Percentiles rank a stretch among this genome's conserved stretches.
Conservation (phyloP, 2,797 vertebrate species). For the Rhadinocentrus ornatus region DNA sequence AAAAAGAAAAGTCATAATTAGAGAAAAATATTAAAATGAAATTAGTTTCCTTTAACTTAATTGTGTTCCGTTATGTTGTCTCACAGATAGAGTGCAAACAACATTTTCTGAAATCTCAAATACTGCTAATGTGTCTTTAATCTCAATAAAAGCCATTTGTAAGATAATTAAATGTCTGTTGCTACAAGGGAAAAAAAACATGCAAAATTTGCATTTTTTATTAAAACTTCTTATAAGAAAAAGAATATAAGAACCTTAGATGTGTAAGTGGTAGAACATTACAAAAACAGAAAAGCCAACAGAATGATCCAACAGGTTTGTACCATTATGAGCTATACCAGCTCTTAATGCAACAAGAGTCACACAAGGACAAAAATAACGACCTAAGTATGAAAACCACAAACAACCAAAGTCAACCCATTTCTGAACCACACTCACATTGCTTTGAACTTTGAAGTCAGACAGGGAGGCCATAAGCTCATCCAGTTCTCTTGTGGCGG, state of each 20-base stretch:
- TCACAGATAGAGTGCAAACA: neutral
- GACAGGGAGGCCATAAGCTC: constrained; percentile 99
- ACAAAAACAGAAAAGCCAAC: constrained; percentile 2
- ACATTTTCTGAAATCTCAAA: neutral
- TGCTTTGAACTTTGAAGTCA: constrained; percentile 93
- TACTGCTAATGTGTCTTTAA: neutral
- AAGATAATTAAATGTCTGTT: neutral
- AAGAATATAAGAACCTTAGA: neutral
- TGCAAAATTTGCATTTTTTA: neutral
- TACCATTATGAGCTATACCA: neutral
- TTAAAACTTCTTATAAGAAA: neutral
- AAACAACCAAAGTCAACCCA: constrained; percentile 1
- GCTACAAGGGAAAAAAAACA: neutral
- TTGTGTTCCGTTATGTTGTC: neutral
- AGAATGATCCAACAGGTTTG: neutral
- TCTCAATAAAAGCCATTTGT: neutral
- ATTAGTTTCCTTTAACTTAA: neutral
- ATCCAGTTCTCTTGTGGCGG: constrained; percentile 96
- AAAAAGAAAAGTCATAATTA: neutral
- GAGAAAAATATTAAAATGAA: neutral
- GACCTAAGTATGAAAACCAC: constrained; percentile 11
- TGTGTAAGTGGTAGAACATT: neutral
- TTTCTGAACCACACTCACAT: constrained; percentile 59
- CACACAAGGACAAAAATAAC: constrained; percentile 30
- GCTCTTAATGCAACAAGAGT: neutral